Percentiles rank a stretch among this genome's conserved stretches.
Conservation (phyloP, 1,140 invertebrate genomes). For the Artemia franciscana region DNA sequence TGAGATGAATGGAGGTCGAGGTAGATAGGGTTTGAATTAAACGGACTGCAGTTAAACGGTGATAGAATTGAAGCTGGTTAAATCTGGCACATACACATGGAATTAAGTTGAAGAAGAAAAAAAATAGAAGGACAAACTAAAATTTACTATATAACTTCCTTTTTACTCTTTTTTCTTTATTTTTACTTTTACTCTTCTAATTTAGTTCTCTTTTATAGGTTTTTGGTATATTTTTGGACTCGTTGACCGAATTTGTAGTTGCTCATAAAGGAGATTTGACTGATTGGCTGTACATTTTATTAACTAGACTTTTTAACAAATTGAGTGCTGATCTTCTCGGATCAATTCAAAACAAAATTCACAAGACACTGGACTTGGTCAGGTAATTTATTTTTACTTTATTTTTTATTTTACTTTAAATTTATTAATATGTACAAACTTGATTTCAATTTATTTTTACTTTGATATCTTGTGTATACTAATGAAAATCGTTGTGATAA, state of each 20-base stretch:
- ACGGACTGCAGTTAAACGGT: no score
- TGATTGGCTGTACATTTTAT: conserved; percentile 70
- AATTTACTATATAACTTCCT: conserved; percentile 4
- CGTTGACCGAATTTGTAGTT: conserved; percentile 60
- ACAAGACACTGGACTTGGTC: conserved; percentile 60
- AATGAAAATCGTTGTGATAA: no score
- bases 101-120: no score
- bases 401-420: no score
- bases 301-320: conserved; percentile 57
- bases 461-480: no score
- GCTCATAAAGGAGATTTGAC: conserved; percentile 63
- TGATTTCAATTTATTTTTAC: no score
- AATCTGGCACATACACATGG: no score
- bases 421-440: no score
- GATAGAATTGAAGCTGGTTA: no score
- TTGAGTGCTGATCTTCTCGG: conserved; percentile 66
- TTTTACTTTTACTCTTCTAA: not conserved
- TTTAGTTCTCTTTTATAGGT: conserved; percentile 25
- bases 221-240: conserved; percentile 75
- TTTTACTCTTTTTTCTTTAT: conserved; percentile 5
- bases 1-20: no score
- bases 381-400: conserved; percentile 33
- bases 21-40: no score
- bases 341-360: conserved; percentile 69
- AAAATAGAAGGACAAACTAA: no score